These are phyloP conservation scores for Rachycentron canadum DNA, from an alignment of 2,797 vertebrate genomes.

Conservation along the genomic window DNA sequence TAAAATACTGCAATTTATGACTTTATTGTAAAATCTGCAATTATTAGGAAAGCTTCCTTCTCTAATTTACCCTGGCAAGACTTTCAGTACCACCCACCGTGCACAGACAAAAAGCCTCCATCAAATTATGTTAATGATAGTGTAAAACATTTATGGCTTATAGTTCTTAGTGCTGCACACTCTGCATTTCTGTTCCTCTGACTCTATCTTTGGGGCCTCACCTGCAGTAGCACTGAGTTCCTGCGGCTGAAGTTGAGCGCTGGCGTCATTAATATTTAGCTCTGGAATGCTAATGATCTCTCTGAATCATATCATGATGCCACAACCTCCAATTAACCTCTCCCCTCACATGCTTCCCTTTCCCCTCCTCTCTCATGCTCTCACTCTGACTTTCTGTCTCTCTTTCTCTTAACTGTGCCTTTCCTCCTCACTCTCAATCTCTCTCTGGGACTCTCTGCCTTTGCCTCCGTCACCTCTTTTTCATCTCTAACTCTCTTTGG, in stretches of 20 bases:
- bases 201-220: conserved; percentile 64
- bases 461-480: conserved; percentile 76
- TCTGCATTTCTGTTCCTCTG: conserved; percentile 67
- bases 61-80: conserved; percentile 51
- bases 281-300: conserved; percentile 81
- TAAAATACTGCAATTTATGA: conserved; percentile 41
- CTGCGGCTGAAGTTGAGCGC: conserved; percentile 66
- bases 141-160: conserved; percentile 83
- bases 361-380: background rate
- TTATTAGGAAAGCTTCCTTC: conserved; percentile 54
- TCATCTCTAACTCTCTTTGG: conserved; percentile 77
- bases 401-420: conserved; percentile 38
- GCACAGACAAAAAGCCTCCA: conserved; percentile 64
- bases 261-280: conserved; percentile 84
- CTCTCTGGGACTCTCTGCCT: conserved; percentile 74
- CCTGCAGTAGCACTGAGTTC: conserved; percentile 66
- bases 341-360: conserved; percentile 3
- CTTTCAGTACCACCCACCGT: conserved; percentile 34
- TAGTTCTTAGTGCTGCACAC: conserved; percentile 70
- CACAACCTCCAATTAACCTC: conserved; percentile 85
- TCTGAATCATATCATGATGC: conserved; percentile 80
- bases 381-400: conserved; percentile 35
- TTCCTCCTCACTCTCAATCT: conserved; percentile 59
- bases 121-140: conserved; percentile 81
- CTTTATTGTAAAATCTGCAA: conserved; percentile 57